phyloP scores from a whole-genome alignment of 53 echinoderm and acorn worm species.

The Zoroaster sp. region DNA sequence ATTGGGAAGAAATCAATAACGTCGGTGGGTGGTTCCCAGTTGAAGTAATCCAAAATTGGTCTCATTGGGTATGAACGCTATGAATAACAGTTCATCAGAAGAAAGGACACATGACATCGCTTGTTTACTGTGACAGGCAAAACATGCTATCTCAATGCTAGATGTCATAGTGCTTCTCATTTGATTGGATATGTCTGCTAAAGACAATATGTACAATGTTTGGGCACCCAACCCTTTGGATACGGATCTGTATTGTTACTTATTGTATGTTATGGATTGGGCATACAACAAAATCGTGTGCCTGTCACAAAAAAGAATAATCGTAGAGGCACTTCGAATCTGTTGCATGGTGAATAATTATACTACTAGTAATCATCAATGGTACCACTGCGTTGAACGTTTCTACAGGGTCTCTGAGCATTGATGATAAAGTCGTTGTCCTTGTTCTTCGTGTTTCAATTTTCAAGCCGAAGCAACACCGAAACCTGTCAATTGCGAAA shows the following conservation, averaged over 20 bases:
- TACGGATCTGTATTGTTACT: not conserved
- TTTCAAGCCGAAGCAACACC: slow-evolving; percentile 72
- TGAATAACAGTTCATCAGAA: not conserved
- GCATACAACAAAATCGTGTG: too few relatives aligned
- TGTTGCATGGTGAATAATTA: too few relatives aligned
- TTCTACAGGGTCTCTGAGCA: slow-evolving; percentile 26
- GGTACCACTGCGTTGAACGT: not conserved
- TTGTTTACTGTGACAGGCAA: not conserved
- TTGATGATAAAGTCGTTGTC: slow-evolving; percentile 67
- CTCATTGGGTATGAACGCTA: not conserved
- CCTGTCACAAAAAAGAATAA: not conserved
- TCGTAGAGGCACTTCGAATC: not conserved
- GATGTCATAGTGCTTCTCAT: not conserved
- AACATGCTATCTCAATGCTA: not conserved
- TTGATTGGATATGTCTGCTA: too few relatives aligned
- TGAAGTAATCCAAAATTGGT: slow-evolving; percentile 1
- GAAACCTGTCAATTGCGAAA: slow-evolving; percentile 70
- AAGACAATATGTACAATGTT: not conserved
- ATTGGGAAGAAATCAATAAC: not conserved
- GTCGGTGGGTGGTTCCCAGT: not conserved
- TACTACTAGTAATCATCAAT: slow-evolving; percentile 38
- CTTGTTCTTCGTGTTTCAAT: slow-evolving; percentile 67
- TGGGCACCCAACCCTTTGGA: not conserved
- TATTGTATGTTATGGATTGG: not conserved
- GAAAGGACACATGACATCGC: not conserved